Percentiles rank a stretch among this genome's conserved stretches.
These are phyloP conservation scores for mouse (Mus musculus) DNA, from an alignment of 2,113 vertebrate species.

Conservation along the genomic window DNA sequence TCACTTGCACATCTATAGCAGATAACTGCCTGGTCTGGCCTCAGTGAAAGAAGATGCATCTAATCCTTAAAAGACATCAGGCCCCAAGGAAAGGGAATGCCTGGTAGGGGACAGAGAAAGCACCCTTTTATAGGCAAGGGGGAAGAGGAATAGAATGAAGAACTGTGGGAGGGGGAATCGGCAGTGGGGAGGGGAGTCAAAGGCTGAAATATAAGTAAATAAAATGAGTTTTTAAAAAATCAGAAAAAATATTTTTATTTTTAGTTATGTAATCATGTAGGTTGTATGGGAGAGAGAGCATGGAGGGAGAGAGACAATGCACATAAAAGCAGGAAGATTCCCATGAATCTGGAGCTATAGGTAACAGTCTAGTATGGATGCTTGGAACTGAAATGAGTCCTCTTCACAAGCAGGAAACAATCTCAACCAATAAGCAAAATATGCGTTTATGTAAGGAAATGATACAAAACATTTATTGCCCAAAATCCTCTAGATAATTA, in stretches of 20 bases:
- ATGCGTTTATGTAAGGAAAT: conserved; percentile 17
- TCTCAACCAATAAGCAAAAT: not conserved
- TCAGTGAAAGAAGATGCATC: not conserved
- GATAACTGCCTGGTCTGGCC: not conserved
- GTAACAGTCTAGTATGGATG: not conserved
- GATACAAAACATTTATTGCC: not conserved
- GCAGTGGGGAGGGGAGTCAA: not conserved
- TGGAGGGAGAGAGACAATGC: not conserved
- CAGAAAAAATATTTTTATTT: not conserved
- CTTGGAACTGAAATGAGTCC: not conserved
- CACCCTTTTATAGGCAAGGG: no score
- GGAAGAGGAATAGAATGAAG: not conserved
- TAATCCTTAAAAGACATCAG: not conserved
- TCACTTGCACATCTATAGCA: not conserved
- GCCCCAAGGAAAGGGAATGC: not conserved
- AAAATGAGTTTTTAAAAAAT: not conserved
- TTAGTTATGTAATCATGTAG: not conserved
- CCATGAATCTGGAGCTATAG: not conserved
- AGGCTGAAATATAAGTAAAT: not conserved
- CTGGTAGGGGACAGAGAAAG: no score
- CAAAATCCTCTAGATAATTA: conserved; percentile 20
- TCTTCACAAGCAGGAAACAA: not conserved
- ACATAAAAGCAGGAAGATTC: no score
- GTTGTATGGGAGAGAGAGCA: not conserved
- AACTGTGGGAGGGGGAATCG: not conserved